Evolutionary conservation across 1,140 invertebrate genomes (phyloP), one percentile per base, ranked within the genome.

Genomic region (Pseudomyrmex gracilis): DNA sequence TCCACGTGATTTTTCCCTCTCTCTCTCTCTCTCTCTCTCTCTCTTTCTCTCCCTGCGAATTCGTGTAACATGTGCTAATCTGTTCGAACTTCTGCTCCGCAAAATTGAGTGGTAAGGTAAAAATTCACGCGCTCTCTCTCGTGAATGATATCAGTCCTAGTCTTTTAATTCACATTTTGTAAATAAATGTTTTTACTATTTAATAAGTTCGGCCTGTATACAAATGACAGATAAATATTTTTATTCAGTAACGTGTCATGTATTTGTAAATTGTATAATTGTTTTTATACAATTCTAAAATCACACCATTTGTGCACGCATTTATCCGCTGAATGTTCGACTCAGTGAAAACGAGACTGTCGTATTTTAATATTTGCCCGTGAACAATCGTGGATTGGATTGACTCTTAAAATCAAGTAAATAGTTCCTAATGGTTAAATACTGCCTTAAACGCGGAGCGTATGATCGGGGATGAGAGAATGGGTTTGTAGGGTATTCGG

Each of bases 391-490:
- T 78, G 9, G 47, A 60, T 55, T 55, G 70, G 71, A 90, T 91
- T 91, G 93, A 93, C 92, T 93, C 87, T 92, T 90, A 90, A 91
- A 92, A 90, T 92, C 88, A 84, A 90, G 91, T 88, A 93, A 93
- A 94, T 85, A 93, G 83, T 85, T 85, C 60, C 84, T 92, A 93
- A 93, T 93, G 90, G 90, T 90, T 90, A 91, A 93, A 93, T 88
- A 92, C 84, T 82, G 82, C 76, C 82, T 78, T 83, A 86, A 85
- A 70, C 49, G 77, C 60, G 45, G 85, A 77, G 63, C 47, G 61
- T n/a, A 22, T 20, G 22, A 34, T 77, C 68, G 12, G 49, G 20
- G 60, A 82, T 82, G 74, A 76, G 34, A 87, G 87, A 64, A 87
- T 85, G 0, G 34, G 53, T 84, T 87, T 76, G 67, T 85, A 84